Evolutionary conservation across 2,888 invertebrate genomes (phyloP), one percentile per base, ranked within the genome.

Genomic region (Resseliella maxima): DNA sequence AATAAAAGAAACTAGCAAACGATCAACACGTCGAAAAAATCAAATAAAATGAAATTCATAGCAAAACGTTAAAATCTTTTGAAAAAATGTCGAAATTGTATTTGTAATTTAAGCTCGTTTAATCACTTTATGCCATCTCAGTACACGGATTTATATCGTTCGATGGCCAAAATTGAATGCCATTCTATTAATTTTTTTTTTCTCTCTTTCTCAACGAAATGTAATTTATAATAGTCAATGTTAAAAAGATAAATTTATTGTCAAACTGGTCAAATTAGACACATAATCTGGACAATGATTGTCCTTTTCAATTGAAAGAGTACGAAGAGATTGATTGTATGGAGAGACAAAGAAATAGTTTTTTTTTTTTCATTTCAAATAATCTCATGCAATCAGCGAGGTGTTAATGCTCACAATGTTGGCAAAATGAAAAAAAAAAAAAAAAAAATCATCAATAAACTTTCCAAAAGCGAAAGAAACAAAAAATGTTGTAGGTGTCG

Each of bases 81-180:
- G n/a, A n/a, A 35, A 72, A 72, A 72, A 72, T 72, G 31, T 72
- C 35, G 31, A 72, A 72, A 72, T n/a, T 72, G 72, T 72, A 35
- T 72, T 72, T 35, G 72, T 15, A n/a, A 35, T 35, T 72, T 50
- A 31, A 72, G 72, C 72, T 31, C 0, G 0, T 72, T 72, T 72
- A 72, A 72, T 72, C 72, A 15, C 35, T 15, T 72, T n/a, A 31
- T 72, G 31, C 72, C 72, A 72, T 72, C 72, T 18, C 72, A 12
- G 0, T 12, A 27, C 31, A 35, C 31, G 31, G 31, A 31, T 59
- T 5, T 59, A 18, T n/a, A 59, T 59, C 59, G 59, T 6, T 2
- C 0, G 72, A 72, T 72, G 15, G 72, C 15, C 72, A 72, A 72
- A 59, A 31, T 31, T 35, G 31, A 72, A 72, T 72, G 12, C 31